These are phyloP conservation scores for Tetragonisca angustula DNA, from an alignment of 2,888 invertebrate genomes.

Conservation along the genomic window DNA sequence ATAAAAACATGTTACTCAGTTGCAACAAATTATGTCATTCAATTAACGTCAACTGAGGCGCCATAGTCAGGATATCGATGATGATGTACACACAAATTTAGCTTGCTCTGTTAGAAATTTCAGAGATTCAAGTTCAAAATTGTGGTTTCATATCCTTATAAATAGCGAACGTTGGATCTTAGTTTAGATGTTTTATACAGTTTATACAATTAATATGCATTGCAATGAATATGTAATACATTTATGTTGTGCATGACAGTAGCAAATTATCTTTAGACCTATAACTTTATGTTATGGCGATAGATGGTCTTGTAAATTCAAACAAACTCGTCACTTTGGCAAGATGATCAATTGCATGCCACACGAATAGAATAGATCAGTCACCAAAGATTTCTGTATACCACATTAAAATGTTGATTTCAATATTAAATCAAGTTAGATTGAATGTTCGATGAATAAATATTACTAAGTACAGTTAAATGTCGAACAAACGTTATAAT, in stretches of 20 bases:
- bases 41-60: neutral
- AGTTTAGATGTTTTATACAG: neutral
- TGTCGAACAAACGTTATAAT: too few species aligned
- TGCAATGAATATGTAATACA: neutral
- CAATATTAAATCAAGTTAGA: too few species aligned
- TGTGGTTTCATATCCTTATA: neutral
- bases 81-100: neutral
- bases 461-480: too few species aligned
- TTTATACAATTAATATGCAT: neutral
- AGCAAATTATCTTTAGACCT: neutral
- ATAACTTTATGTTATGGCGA: too few species aligned
- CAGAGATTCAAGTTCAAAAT: neutral
- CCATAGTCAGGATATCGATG: neutral
- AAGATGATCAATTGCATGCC: neutral
- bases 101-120: neutral
- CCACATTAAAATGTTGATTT: too few species aligned
- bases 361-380: neutral
- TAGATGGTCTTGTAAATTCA: neutral
- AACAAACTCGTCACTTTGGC: neutral
- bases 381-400: too few species aligned
- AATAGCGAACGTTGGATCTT: neutral
- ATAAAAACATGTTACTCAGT: neutral
- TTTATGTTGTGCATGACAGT: neutral
- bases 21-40: neutral
- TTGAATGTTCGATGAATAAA: too few species aligned